Evolutionary conservation across 2,113 vertebrate species (phyloP), one percentile per base, ranked within the genome.

Genomic region (Oreotrochilus melanogaster): DNA sequence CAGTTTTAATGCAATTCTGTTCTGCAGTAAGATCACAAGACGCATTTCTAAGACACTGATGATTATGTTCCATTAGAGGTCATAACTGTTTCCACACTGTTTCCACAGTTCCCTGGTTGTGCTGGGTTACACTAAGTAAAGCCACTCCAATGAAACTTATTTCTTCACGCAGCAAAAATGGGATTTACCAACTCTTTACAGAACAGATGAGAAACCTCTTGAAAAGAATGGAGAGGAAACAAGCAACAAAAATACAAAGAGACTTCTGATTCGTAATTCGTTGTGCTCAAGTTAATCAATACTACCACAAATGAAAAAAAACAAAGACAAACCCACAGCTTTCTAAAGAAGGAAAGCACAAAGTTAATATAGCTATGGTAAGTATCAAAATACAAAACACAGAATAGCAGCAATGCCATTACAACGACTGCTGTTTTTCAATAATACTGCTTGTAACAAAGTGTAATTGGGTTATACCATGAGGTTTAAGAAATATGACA

Each of bases 1-100:
- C 56, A 78, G 91, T 96, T 97, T 96, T 95, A 97, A 96, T 95
- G 92, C 31, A 87, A 45, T 95, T 94, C 83, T 56, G 10, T 14
- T 95, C 47, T 7, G 65, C 37, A 33, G 57, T 74, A 84, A 91
- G 75, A 86, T 54, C 69, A 92, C 90, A 95, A 95, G 81, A 83
- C 0, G 35, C 60, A 61, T 66, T 93, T 82, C 74, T 94, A 96
- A 65, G 67, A 80, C 58, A 85, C 69, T 22, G 69, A 61, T 0
- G 43, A 70, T 64, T 74, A 89, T 8, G 45, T n/a, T 0, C 2
- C 30, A 48, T 18, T 62, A 0, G 45, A 58, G 65, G 31, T 50
- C 31, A 5, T 13, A 83, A 85, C 57, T 66, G 37, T 47, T 75
- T 17, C 39, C 50, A 82, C 33, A 47, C n/a, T n/a, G n/a, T n/a